Evolutionary conservation across 2,113 vertebrate species (phyloP).

Genomic region (Bujurquina vittata): DNA sequence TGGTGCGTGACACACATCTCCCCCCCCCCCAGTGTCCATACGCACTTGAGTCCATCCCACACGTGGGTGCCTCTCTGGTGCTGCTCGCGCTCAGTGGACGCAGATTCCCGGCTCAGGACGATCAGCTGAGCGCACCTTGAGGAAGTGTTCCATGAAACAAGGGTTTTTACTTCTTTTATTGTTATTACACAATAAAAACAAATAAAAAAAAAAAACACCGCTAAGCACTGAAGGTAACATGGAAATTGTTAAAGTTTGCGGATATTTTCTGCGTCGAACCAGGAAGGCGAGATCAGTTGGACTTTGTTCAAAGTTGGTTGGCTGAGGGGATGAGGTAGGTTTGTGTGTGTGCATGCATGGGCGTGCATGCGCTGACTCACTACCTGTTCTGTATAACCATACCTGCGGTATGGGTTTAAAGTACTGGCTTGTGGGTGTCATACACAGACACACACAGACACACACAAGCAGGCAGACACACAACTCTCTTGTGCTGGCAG

Average conservation of each 20-base stretch:
- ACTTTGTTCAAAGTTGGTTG: conserved; percentile 54
- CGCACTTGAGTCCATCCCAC: not conserved
- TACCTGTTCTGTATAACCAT: not conserved
- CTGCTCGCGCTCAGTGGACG: not conserved
- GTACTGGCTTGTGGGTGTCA: not conserved
- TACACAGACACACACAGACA: not conserved
- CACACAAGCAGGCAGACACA: not conserved
- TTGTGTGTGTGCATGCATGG: conserved; percentile 37
- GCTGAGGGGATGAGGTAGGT: conserved; percentile 16
- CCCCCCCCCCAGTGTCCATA: not conserved
- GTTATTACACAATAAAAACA: no score
- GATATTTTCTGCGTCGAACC: conserved; percentile 7
- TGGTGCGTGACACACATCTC: not conserved
- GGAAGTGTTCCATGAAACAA: not conserved
- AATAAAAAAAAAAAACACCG: not conserved
- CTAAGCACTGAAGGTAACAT: not conserved
- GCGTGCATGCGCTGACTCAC: conserved; percentile 59
- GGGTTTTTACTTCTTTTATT: not conserved
- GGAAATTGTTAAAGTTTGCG: not conserved
- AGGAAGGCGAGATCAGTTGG: conserved; percentile 51
- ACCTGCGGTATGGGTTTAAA: conserved; percentile 1
- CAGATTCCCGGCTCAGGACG: not conserved
- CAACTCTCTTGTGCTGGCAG: not conserved
- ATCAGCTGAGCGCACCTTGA: not conserved
- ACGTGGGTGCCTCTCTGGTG: not conserved